Evolutionary conservation across 2,888 invertebrate genomes (phyloP), one percentile per base, ranked within the genome.

Genomic region (Xanthia icteritia): DNA sequence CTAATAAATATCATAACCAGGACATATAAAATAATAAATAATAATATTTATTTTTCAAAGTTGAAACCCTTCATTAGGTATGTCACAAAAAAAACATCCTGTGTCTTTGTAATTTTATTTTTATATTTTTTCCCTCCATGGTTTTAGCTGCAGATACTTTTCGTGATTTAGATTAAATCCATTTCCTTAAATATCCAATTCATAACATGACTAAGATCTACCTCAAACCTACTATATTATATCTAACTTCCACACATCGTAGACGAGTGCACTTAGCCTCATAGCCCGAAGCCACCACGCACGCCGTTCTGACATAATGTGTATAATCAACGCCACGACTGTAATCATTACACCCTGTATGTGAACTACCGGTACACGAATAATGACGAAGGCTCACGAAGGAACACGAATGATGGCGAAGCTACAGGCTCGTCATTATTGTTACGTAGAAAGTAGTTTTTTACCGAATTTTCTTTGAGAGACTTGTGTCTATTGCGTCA

Each of bases 341-440:
- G 15, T 13, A 31, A 65, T 74, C 60, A 74, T 79, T 64, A 67
- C 56, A 58, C 48, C 64, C 66, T n/a, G 31, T 42, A 31, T 58
- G 66, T 73, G 51, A 73, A 69, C 84, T 82, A 80, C 81, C 80
- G 81, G 81, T 79, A 65, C 58, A 78, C 66, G 71, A 83, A 48
- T 64, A 68, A 60, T 15, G 13, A 13, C 42, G 61, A 65, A 58
- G 39, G 27, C 27, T 51, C n/a, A 64, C 78, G 81, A 73, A 73
- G 48, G 9, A 64, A 15, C 58, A 77, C 68, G 68, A 73, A 39
- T 54, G 17, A 15, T n/a, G 27, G 20, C 9, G 27, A 27, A 56
- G 36, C 17, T 36, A 31, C 31, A 31, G 31, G 15, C 45, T 65
- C 27, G 58, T 36, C 60, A n/a, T 81, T 61, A 56, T 56, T 65